Conservation (phyloP, 2,113 vertebrate genomes). For the Ahaetulla prasina region DNA sequence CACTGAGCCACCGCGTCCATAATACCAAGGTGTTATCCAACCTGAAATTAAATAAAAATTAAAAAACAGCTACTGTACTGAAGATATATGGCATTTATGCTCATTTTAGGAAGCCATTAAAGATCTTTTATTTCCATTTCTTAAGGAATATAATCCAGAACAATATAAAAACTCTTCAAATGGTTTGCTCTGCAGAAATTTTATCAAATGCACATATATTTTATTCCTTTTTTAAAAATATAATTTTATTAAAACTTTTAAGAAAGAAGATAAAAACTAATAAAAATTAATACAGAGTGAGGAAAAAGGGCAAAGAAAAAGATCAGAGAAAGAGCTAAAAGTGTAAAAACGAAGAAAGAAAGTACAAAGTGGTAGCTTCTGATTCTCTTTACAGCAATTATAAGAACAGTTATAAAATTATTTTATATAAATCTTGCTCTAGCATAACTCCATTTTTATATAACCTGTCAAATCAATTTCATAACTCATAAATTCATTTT, state of each 20-base stretch:
- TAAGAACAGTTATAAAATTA: neutral
- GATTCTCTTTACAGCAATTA: neutral
- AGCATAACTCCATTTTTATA: neutral
- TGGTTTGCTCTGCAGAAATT: neutral
- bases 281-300: neutral
- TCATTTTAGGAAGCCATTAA: neutral
- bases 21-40: neutral
- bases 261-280: neutral
- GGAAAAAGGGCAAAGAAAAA: neutral
- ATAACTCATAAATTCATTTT: neutral
- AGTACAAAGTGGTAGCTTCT: neutral
- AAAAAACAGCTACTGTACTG: neutral
- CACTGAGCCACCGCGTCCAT: no score
- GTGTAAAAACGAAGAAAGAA: neutral
- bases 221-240: neutral
- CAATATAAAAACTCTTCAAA: neutral
- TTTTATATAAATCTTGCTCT: neutral
- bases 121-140: neutral
- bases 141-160: neutral
- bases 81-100: neutral
- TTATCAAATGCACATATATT: neutral
- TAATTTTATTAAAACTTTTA: neutral
- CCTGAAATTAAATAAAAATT: slow-evolving; percentile 16
- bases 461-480: neutral
- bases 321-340: neutral